Evolutionary conservation across 2,888 invertebrate genomes (phyloP), one percentile per base, ranked within the genome.

Genomic region (Nomada ruficornis): DNA sequence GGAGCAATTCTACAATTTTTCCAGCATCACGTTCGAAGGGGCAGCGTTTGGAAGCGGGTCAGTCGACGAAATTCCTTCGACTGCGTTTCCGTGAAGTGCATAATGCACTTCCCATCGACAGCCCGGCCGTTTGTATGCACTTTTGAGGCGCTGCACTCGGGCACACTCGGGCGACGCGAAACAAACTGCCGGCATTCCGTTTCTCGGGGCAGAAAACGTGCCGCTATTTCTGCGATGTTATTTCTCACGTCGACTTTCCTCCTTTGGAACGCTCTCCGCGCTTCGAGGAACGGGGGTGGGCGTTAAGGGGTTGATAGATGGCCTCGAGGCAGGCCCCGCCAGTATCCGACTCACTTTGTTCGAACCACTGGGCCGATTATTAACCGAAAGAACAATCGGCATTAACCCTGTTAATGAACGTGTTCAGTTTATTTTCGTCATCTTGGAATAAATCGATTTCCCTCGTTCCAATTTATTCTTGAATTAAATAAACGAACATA

Each of bases 191-290:
- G 47, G 3, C 47, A 10, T 68, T 54, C 15, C 23, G 68, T 15
- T 42, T n/a, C 10, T n/a, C 26, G n/a, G 15, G n/a, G 20, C 47
- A 29, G 69, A 18, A 13, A 15, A 50, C 23, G 29, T 15, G 42
- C 60, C 36, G 67, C 50, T 74, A 67, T 67, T 74, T 50, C 59
- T 36, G 67, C 67, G 42, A 52, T 44, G 68, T 75, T 75, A 62
- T 60, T 60, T 62, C 75, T 68, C 60, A 60, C 44, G 60, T 52
- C 11, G 52, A 47, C 18, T 60, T 52, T 74, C 68, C 26, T 54
- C 60, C 44, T 62, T 62, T 52, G 60, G 50, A 60, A 23, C 62
- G 60, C 15, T 60, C 29, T 26, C 36, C 20, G 20, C 20, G 10
- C n/a, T 23, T 23, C 20, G 10, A 9, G 4, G 36, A 20, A 13